Evolutionary conservation across 1,140 invertebrate genomes (phyloP).

Genomic region (Drosophila chauvacae): DNA sequence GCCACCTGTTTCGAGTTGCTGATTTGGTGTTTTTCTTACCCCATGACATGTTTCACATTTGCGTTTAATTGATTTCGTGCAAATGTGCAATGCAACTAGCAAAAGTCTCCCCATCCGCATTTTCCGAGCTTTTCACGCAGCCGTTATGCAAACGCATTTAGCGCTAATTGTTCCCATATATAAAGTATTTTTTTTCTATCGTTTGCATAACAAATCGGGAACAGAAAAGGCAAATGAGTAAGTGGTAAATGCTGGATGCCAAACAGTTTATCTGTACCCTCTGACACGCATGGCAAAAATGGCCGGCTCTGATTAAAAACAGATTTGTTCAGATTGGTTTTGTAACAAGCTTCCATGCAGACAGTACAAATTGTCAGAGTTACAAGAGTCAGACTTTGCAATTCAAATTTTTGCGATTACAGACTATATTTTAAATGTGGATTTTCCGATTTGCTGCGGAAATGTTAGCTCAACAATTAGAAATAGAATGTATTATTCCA

Average conservation of each 20-base stretch:
- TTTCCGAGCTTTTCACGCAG: slow-evolving; percentile 21
- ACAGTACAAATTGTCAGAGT: slow-evolving; percentile 16
- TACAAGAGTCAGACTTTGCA: slow-evolving; percentile 1
- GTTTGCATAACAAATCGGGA: slow-evolving; percentile 33
- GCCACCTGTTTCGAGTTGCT: slow-evolving; percentile 13
- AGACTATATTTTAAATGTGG: neutral
- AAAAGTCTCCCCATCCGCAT: slow-evolving; percentile 23
- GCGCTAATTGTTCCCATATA: slow-evolving; percentile 45
- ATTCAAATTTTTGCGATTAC: slow-evolving; percentile 10
- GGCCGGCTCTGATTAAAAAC: slow-evolving; percentile 47
- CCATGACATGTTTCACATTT: slow-evolving; percentile 39
- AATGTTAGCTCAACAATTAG: too few species aligned
- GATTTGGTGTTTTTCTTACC: slow-evolving; percentile 5
- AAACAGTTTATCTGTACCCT: slow-evolving; percentile 21
- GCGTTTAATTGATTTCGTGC: slow-evolving; percentile 67
- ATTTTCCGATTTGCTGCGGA: too few species aligned
- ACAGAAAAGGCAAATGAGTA: slow-evolving; percentile 12
- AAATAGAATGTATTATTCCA: neutral
- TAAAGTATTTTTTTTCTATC: slow-evolving; percentile 27
- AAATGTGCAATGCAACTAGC: slow-evolving; percentile 27
- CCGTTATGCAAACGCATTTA: slow-evolving; percentile 40
- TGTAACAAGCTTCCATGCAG: slow-evolving; percentile 5
- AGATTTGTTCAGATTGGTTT: slow-evolving; percentile 54
- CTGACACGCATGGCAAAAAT: slow-evolving; percentile 29
- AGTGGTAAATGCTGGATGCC: slow-evolving; percentile 4